A percentile compares a stretch with the other conserved stretches of the same genome.
These are phyloP conservation scores for Lepidonotus clava DNA, from an alignment of 2,888 invertebrate genomes.

Conservation along the genomic window DNA sequence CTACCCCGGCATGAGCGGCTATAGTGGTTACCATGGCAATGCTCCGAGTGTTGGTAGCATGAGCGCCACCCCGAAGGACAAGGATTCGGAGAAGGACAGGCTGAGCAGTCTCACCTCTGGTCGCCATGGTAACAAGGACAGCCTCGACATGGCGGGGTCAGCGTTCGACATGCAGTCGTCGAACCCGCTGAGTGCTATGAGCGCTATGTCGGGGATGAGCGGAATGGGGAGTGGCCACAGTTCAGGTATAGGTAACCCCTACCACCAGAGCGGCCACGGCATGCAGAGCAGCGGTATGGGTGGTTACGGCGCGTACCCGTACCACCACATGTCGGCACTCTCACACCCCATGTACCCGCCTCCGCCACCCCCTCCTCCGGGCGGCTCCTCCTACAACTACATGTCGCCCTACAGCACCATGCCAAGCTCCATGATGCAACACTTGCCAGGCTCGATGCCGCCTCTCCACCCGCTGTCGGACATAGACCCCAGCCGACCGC, in stretches of 20 bases:
- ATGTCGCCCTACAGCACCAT: constrained; percentile 46
- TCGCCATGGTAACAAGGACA: constrained; percentile 29
- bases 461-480: constrained; percentile 38
- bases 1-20: constrained; percentile 46
- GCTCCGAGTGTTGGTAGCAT: not conserved
- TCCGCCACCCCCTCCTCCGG: not conserved
- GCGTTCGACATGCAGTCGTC: constrained; percentile 46
- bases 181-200: constrained; percentile 34
- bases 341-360: constrained; percentile 14
- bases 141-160: constrained; percentile 35
- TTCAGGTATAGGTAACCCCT: constrained; percentile 3
- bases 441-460: constrained; percentile 51
- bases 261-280: constrained; percentile 39
- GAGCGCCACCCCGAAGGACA: not conserved
- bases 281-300: constrained; percentile 23
- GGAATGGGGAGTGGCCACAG: constrained; percentile 24
- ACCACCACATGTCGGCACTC: constrained; percentile 46
- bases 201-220: constrained; percentile 41
- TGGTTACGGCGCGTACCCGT: constrained; percentile 36
- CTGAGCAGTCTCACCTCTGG: too few species aligned
- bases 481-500: constrained; percentile 44
- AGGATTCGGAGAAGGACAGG: constrained; percentile 15
- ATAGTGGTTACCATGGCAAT: constrained; percentile 47
- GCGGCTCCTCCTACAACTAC: constrained; percentile 41
- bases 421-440: constrained; percentile 39